These are phyloP conservation scores for Trachythela sp. DNA, from an alignment of 64 coral and sea anemone species.

Conservation along the genomic window DNA sequence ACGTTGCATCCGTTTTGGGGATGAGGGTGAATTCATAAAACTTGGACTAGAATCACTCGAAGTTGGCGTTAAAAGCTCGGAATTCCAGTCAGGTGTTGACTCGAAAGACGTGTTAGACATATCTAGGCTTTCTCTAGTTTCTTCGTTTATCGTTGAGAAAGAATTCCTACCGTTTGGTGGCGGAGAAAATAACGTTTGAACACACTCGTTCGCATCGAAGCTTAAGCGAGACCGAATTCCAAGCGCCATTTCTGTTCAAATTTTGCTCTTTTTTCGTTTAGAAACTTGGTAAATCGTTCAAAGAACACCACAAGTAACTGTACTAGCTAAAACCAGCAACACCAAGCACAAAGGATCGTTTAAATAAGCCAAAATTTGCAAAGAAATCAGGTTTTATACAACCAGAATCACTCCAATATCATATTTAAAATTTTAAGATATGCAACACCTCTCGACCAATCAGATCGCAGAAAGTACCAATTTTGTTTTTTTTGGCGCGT, in stretches of 20 bases:
- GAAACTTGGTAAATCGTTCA: background rate
- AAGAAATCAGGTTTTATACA: background rate
- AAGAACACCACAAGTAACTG: background rate
- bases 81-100: background rate
- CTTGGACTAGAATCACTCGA: background rate
- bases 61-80: constrained; percentile 11
- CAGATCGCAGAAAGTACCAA: background rate
- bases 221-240: background rate
- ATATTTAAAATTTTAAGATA: background rate
- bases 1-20: background rate
- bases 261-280: background rate
- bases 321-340: background rate
- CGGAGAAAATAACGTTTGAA: background rate
- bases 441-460: background rate
- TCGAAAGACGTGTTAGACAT: background rate
- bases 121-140: background rate
- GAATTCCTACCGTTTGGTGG: background rate
- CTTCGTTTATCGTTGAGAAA: background rate
- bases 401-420: background rate
- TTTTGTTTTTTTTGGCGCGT: background rate
- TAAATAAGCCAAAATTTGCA: background rate
- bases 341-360: background rate
- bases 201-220: background rate
- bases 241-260: background rate
- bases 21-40: background rate